A percentile compares a stretch with the other conserved stretches of the same genome.
phyloP scores from a whole-genome alignment of 2,888 invertebrate genomes.

The Oithona nana region DNA sequence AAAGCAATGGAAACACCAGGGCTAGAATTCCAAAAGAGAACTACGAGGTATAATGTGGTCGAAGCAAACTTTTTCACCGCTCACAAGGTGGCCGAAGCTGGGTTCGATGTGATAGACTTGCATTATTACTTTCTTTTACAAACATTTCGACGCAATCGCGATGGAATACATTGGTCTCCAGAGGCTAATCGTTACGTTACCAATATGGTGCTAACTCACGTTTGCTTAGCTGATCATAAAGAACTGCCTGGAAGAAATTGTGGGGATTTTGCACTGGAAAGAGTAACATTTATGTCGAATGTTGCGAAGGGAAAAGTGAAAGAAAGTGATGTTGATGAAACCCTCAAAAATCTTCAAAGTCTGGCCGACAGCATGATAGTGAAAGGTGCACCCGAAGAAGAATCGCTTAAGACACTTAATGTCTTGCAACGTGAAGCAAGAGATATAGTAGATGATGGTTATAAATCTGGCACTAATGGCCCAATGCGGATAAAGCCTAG shows the following conservation, averaged over 20 bases:
- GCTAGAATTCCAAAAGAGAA: neutral
- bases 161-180: constrained; percentile 4
- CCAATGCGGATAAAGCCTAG: no score
- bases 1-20: neutral
- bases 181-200: neutral
- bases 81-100: neutral
- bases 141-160: neutral
- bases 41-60: neutral
- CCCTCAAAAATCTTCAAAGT: no score
- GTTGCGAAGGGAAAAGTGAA: neutral
- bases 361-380: no score
- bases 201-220: neutral
- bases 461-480: no score
- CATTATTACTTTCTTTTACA: neutral
- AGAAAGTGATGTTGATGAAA: no score
- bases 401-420: no score
- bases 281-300: neutral
- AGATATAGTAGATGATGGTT: no score
- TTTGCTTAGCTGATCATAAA: neutral
- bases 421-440: no score
- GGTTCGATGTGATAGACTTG: neutral
- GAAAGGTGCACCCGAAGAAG: no score
- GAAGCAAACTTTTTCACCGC: neutral
- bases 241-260: neutral
- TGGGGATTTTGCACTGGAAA: constrained; percentile 4